Evolutionary conservation across 2,888 invertebrate genomes (phyloP), one percentile per base, ranked within the genome.

Genomic region (Megalurothrips usitatus): DNA sequence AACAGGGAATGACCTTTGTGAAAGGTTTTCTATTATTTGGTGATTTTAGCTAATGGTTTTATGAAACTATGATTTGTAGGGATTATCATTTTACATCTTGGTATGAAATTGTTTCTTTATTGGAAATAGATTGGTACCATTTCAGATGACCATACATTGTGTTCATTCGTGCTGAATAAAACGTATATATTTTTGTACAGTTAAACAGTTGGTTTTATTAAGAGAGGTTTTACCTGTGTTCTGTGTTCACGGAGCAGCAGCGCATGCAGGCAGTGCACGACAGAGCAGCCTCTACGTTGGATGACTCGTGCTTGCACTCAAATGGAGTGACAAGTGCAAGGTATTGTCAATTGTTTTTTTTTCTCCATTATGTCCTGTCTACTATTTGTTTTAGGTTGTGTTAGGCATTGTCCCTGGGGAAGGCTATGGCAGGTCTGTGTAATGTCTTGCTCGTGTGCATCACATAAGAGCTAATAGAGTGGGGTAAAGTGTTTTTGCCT

Each of bases 271-370:
- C 84, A 83, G 83, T 85, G 86, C 85, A 86, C 86, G 85, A 84
- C 86, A 86, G 87, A 86, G 86, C 87, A 88, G 86, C 87, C 83
- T 84, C 84, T 84, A 85, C 85, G 86, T 85, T 88, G 89, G 91
- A 90, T 90, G 81, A 91, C 92, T 86, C 89, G 92, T 91, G 93
- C 91, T 91, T 90, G 91, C 92, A 89, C 92, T 93, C 93, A 92
- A 93, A 92, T 91, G 86, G 92, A 92, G 92, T 89, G 92, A 91
- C 91, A 91, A 91, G 92, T 93, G 92, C 92, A 91, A 93, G 92
- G 93, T 93, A 93, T 91, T 90, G 92, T 92, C 88, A 80, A 28
- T 34, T 80, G 43, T 43, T 80, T 80, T 34, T 58, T 75, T 63
- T 68, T 47, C 28, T 79, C 58, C 26, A n/a, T 75, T 26, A 4